Evolutionary conservation across 2,113 vertebrate genomes (phyloP).

Genomic region (Dromiciops gliroides): DNA sequence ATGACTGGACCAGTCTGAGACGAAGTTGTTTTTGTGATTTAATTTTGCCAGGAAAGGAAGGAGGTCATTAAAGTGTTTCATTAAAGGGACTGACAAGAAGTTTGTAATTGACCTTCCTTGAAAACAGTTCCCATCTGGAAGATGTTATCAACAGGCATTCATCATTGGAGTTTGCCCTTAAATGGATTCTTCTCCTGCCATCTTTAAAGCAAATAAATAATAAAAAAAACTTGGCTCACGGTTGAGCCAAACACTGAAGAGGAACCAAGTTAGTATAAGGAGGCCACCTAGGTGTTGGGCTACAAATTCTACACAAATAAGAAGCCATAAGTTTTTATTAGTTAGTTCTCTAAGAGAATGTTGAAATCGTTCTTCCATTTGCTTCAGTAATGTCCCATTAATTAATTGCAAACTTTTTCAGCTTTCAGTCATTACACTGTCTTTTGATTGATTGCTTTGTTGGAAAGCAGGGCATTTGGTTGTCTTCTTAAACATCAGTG

Average conservation of each 20-base stretch:
- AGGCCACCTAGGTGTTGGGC: not conserved
- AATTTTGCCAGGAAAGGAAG: slow-evolving; percentile 68
- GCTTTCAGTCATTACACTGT: not conserved
- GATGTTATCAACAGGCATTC: slow-evolving; percentile 68
- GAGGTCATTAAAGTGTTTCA: slow-evolving; percentile 70
- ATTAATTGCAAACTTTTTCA: not conserved
- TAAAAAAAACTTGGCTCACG: not conserved
- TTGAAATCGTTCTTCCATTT: slow-evolving; percentile 14
- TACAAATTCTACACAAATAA: not conserved
- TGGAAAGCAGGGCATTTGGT: not conserved
- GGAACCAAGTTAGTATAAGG: not conserved
- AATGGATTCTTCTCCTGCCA: slow-evolving; percentile 45
- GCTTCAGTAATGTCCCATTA: not conserved
- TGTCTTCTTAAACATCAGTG: not conserved
- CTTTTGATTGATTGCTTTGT: not conserved
- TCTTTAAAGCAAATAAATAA: slow-evolving; percentile 57
- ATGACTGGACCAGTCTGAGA: slow-evolving; percentile 59
- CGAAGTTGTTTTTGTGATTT: slow-evolving; percentile 63
- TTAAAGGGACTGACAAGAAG: slow-evolving; percentile 62
- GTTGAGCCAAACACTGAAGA: slow-evolving; percentile 9
- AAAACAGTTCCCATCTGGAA: slow-evolving; percentile 69
- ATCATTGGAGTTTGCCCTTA: slow-evolving; percentile 64
- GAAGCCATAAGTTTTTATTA: slow-evolving; percentile 48
- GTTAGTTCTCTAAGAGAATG: not conserved
- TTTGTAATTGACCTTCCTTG: slow-evolving; percentile 72